These are phyloP conservation scores for Nomada hirtipes DNA, from an alignment of 2,888 invertebrate genomes.

Conservation along the genomic window DNA sequence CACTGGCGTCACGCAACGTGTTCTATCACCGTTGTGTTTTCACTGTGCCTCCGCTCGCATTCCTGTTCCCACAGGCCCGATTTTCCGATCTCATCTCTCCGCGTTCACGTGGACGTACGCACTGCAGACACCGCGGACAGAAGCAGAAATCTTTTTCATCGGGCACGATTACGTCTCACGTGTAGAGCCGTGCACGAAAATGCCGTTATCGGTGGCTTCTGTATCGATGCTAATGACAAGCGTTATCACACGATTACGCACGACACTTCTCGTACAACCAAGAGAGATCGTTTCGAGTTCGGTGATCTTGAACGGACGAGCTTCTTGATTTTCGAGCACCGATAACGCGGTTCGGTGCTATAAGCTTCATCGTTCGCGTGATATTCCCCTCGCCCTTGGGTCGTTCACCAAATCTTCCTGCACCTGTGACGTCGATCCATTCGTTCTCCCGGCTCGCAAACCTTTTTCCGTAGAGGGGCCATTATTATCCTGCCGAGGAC, in stretches of 20 bases:
- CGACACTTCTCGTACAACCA: not conserved
- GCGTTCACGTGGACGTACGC: slow-evolving; percentile 10
- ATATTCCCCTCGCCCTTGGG: too few species aligned
- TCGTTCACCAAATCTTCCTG: slow-evolving; percentile 70
- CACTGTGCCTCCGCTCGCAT: not conserved
- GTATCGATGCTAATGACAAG: slow-evolving; percentile 22
- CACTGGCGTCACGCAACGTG: slow-evolving; percentile 14
- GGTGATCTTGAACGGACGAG: not conserved
- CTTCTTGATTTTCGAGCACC: not conserved
- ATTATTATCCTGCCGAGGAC: slow-evolving; percentile 67
- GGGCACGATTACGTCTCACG: too few species aligned
- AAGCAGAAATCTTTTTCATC: too few species aligned
- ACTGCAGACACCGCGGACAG: too few species aligned
- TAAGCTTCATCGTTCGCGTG: not conserved
- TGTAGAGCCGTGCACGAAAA: not conserved
- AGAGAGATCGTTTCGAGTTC: not conserved
- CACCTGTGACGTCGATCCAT: slow-evolving; percentile 75
- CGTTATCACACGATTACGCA: slow-evolving; percentile 23
- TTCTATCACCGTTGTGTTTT: slow-evolving; percentile 7
- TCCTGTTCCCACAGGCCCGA: not conserved
- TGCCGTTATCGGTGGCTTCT: slow-evolving; percentile 48
- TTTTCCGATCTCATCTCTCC: not conserved
- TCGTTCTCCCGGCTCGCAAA: slow-evolving; percentile 70
- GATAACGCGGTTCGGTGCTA: not conserved
- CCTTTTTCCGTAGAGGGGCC: slow-evolving; percentile 65